Base-by-base conservation (phyloP, 2,113 vertebrate species). In the Grammomys surdaster region DNA sequence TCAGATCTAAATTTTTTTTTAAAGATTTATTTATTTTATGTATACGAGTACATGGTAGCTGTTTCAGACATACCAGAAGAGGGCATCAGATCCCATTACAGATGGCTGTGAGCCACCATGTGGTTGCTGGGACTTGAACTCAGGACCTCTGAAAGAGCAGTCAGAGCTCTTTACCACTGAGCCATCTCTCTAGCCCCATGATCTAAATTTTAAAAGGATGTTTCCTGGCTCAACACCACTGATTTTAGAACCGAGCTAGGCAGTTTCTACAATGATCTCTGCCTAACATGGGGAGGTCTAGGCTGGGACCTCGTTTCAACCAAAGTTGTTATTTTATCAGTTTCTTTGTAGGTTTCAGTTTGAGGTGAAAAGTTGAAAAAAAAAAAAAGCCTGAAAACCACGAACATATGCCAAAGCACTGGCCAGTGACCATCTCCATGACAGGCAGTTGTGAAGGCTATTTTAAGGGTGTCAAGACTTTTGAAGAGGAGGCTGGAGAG, bases 311-410 rank as follows among this genome's bases (percentile, higher is more conserved):
- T 26, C 36, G 33, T 87, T 89, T 36, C 20, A n/a, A 58, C 28
- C 67, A 94, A 12, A 65, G 56, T 2, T 17, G 80, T 90, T 56
- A 58, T 60, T 69, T 80, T 19, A 85, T 85, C 22, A 87, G 20
- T 93, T 76, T 93, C 60, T 40, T 72, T 75, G 26, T 77, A 78
- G 54, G 72, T 82, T 89, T 93, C 88, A 77, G 33, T 40, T 31
- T 3, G 24, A 33, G 12, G 14, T 2, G 3, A 86, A 94, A 3
- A 85, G 26, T 26, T 86, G 11, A 63, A 43, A 14, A 31, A 51
- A 51, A 51, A 51, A 51, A 51, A 51, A 65, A 51, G 2, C 20
- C 28, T 92, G 58, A 31, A 94, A 90, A 75, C 22, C 22, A 95
- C 85, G 56, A 43, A 94, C 40, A 40, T 7, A 84, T 0, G 1